Percentiles rank a stretch among this genome's conserved stretches.
phyloP scores from a whole-genome alignment of 2,797 vertebrate species.

The Serranus cabrilla region DNA sequence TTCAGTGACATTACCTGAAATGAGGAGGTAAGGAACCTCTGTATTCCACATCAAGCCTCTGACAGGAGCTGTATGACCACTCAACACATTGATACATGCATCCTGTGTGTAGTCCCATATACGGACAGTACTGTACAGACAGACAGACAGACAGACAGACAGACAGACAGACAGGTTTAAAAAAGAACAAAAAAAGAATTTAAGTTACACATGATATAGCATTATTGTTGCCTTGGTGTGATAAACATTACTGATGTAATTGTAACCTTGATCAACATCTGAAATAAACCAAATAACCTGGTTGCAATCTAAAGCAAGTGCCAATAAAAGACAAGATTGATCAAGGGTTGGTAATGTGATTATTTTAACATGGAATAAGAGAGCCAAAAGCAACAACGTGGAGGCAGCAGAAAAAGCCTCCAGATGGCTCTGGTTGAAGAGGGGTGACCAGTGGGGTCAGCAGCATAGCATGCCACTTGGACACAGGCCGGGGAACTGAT shows the following conservation, averaged over 20 bases:
- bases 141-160: constrained; percentile 47
- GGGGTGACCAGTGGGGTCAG: no score
- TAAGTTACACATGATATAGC: not conserved
- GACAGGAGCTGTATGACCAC: constrained; percentile 94
- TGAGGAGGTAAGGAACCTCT: constrained; percentile 94
- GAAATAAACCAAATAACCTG: not conserved
- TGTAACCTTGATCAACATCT: not conserved
- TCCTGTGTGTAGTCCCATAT: constrained; percentile 99
- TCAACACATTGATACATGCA: constrained; percentile 93
- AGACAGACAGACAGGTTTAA: constrained; percentile 25
- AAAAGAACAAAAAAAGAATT: no score
- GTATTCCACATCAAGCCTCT: constrained; percentile 97
- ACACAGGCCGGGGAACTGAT: no score
- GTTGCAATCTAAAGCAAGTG: not conserved
- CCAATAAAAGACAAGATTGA: not conserved
- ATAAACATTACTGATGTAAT: not conserved
- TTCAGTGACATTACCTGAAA: constrained; percentile 78
- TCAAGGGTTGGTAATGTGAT: not conserved
- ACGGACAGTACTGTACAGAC: constrained; percentile 90
- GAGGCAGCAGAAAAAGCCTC: no score
- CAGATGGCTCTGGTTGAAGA: no score
- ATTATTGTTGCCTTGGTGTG: not conserved
- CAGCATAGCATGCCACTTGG: no score
- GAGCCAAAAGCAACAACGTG: no score
- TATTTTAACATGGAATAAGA: not conserved